These are phyloP conservation scores for Drosophila miranda DNA, from an alignment of 1,140 invertebrate genomes.

Conservation along the genomic window DNA sequence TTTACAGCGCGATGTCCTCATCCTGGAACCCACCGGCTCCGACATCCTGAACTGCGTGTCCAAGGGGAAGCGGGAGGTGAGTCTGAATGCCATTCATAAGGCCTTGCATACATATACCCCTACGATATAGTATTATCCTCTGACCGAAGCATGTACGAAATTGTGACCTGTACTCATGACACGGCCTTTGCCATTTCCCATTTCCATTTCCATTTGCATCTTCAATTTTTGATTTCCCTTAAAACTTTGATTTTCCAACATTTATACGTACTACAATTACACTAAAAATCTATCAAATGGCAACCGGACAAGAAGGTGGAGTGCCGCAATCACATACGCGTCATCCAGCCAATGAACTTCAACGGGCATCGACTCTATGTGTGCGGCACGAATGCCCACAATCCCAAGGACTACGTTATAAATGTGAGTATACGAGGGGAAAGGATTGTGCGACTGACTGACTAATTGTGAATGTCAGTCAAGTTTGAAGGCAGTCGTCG, in stretches of 20 bases:
- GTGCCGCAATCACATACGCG: slow-evolving; percentile 92
- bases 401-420: slow-evolving; percentile 92
- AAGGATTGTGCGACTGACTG: slow-evolving; percentile 12
- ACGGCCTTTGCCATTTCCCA: slow-evolving; percentile 24
- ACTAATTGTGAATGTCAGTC: slow-evolving; percentile 65
- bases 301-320: slow-evolving; percentile 87
- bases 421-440: slow-evolving; percentile 86
- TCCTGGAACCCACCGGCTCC: slow-evolving; percentile 86
- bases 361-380: slow-evolving; percentile 89
- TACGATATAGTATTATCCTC: not conserved
- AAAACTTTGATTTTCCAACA: slow-evolving; percentile 34
- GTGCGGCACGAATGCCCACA: slow-evolving; percentile 93
- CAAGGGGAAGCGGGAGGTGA: slow-evolving; percentile 90
- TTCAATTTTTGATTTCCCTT: slow-evolving; percentile 32
- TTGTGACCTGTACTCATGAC: slow-evolving; percentile 27
- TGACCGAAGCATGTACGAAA: slow-evolving; percentile 35
- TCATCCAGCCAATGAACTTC: slow-evolving; percentile 91
- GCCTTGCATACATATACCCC: not conserved
- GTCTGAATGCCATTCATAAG: slow-evolving; percentile 48
- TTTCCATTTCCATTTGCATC: slow-evolving; percentile 38
- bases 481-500: slow-evolving; percentile 6
- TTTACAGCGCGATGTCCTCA: slow-evolving; percentile 87
- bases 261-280: slow-evolving; percentile 6
- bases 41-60: slow-evolving; percentile 90
- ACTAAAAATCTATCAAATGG: slow-evolving; percentile 33